Conservation (phyloP, 2,113 vertebrate species). For the Asarcornis scutulata region DNA sequence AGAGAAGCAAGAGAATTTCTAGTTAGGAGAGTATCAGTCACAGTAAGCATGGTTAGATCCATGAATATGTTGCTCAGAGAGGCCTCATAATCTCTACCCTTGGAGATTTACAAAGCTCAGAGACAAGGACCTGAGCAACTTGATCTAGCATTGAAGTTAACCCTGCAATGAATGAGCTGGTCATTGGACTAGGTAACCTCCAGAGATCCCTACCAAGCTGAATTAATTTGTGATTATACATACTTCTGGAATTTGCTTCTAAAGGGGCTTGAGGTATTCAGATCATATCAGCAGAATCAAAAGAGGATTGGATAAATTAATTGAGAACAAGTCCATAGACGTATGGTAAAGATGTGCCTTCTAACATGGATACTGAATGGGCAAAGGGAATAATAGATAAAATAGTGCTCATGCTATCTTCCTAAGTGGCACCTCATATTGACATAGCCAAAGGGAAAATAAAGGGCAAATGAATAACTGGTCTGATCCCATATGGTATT, state of each 20-base stretch:
- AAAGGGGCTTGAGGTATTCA: background rate
- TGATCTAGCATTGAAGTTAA: background rate
- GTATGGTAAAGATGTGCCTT: background rate
- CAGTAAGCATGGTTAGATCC: background rate
- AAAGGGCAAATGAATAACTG: background rate
- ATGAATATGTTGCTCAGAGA: background rate
- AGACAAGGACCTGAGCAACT: accelerated
- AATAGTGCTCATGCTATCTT: background rate
- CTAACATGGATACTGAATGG: background rate
- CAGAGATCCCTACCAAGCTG: background rate
- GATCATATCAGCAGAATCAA: background rate
- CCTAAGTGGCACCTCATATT: background rate
- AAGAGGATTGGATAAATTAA: background rate
- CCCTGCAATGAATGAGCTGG: background rate
- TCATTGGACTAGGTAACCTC: background rate
- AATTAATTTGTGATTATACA: background rate
- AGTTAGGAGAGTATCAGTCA: background rate
- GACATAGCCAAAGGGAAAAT: background rate
- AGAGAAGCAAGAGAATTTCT: background rate
- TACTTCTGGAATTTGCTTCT: background rate
- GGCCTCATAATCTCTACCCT: background rate
- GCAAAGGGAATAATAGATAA: background rate
- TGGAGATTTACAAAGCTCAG: background rate
- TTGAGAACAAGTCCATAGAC: background rate
- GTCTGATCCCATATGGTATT: background rate